Conservation (phyloP, 2,113 vertebrate genomes). For the Oophaga pumilio region DNA sequence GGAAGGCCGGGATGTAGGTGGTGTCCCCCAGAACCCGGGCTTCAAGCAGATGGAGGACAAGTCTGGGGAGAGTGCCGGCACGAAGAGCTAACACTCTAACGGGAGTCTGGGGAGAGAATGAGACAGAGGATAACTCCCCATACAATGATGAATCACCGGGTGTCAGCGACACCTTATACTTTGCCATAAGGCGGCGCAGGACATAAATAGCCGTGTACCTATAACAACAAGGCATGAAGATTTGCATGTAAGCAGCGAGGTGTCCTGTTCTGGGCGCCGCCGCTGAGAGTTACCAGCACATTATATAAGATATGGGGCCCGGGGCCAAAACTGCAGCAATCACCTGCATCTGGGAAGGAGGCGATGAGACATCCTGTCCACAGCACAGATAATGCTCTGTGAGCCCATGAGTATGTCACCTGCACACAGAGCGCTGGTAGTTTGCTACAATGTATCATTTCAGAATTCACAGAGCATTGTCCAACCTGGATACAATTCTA, state of each 20-base stretch:
- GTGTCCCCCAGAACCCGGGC: constrained; percentile 77
- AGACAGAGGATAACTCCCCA: background rate
- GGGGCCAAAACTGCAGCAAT: too few relatives aligned
- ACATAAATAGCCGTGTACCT: background rate
- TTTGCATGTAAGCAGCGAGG: background rate
- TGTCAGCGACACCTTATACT: background rate
- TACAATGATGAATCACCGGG: background rate
- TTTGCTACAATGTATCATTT: too few relatives aligned
- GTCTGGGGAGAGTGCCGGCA: constrained; percentile 81
- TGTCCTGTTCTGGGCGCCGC: background rate
- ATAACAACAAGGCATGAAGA: background rate
- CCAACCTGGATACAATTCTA: background rate
- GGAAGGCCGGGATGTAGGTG: constrained; percentile 80
- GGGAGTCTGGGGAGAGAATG: constrained; percentile 10
- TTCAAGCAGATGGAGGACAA: constrained; percentile 83
- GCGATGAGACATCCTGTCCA: too few relatives aligned
- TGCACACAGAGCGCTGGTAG: too few relatives aligned
- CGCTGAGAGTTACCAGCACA: background rate
- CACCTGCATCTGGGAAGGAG: too few relatives aligned
- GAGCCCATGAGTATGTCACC: too few relatives aligned
- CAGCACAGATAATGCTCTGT: too few relatives aligned
- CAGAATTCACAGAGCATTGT: background rate
- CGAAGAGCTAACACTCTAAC: constrained; percentile 72
- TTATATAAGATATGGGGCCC: too few relatives aligned
- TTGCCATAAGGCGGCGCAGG: background rate